A percentile compares a stretch with the other conserved stretches of the same genome.
phyloP scores from a whole-genome alignment of 53 echinoderm and acorn worm genomes.

The Hippasteria phrygiana region DNA sequence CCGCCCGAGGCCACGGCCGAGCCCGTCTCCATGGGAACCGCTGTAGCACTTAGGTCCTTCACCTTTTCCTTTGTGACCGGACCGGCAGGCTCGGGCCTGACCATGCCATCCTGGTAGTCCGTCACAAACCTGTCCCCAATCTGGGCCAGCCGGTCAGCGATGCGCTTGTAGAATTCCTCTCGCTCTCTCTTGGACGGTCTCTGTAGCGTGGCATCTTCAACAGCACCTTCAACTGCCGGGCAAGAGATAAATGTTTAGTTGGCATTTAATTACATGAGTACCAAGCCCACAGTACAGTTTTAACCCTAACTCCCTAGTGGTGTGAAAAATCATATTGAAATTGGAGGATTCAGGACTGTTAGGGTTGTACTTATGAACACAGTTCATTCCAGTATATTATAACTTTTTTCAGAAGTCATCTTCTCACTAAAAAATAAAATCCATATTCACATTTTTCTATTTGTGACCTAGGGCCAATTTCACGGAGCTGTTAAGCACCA shows the following conservation, averaged over 20 bases:
- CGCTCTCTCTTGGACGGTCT: slow-evolving; percentile 71
- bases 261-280: too few species aligned
- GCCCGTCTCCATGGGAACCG: slow-evolving; percentile 45
- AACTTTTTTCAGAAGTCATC: too few species aligned
- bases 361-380: too few species aligned
- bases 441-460: too few species aligned
- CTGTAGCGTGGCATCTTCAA: slow-evolving; percentile 46
- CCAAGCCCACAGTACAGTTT: too few species aligned
- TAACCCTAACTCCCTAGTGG: too few species aligned
- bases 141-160: slow-evolving; percentile 88
- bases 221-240: slow-evolving; percentile 4
- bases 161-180: slow-evolving; percentile 91
- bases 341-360: too few species aligned
- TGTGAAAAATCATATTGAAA: too few species aligned
- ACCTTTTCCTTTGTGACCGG: slow-evolving; percentile 7
- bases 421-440: too few species aligned
- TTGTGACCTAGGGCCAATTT: too few species aligned
- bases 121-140: slow-evolving; percentile 89
- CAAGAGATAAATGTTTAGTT: not conserved
- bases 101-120: slow-evolving; percentile 76
- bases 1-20: slow-evolving; percentile 31
- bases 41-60: slow-evolving; percentile 38
- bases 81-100: slow-evolving; percentile 27
- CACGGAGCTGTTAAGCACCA: too few species aligned
- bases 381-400: too few species aligned